A percentile compares a stretch with the other conserved stretches of the same genome.
Conservation (phyloP, 2,113 vertebrate species). For the Tupaia chinensis region DNA sequence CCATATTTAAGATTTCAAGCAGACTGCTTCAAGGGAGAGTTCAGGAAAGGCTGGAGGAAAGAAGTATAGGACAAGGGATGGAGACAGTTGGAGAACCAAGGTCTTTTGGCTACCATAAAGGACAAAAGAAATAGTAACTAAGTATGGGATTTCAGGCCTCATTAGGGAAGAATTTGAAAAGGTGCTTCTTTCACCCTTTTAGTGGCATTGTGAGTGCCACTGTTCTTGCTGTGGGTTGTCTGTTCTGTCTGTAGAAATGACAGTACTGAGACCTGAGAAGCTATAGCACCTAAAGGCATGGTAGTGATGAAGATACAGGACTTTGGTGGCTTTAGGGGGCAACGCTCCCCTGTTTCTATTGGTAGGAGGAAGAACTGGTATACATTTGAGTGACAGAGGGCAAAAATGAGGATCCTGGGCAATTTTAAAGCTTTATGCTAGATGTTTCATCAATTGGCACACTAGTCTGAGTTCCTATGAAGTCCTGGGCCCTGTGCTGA, state of each 20-base stretch:
- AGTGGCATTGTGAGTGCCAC: not conserved
- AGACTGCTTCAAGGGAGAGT: not conserved
- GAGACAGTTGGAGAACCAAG: not conserved
- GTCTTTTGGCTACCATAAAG: not conserved
- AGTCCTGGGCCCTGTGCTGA: not conserved
- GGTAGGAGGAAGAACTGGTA: not conserved
- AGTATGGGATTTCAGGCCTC: not conserved
- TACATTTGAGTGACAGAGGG: not conserved
- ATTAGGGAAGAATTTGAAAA: not conserved
- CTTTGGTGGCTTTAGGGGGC: not conserved
- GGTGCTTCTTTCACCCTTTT: not conserved
- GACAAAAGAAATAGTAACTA: not conserved
- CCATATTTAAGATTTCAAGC: not conserved
- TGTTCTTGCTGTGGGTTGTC: not conserved
- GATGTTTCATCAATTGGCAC: not conserved
- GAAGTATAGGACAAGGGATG: not conserved
- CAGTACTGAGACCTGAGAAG: not conserved
- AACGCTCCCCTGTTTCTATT: not conserved
- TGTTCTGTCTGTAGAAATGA: not conserved
- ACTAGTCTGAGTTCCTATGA: not conserved
- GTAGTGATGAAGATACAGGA: not conserved
- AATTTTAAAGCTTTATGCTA: not conserved
- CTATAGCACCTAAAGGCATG: not conserved
- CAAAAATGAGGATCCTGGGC: not conserved
- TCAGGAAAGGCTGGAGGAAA: not conserved